A percentile compares a stretch with the other conserved stretches of the same genome.
Conservation (phyloP, 92 coral and sea anemone species). For the Plumapathes pennacea region DNA sequence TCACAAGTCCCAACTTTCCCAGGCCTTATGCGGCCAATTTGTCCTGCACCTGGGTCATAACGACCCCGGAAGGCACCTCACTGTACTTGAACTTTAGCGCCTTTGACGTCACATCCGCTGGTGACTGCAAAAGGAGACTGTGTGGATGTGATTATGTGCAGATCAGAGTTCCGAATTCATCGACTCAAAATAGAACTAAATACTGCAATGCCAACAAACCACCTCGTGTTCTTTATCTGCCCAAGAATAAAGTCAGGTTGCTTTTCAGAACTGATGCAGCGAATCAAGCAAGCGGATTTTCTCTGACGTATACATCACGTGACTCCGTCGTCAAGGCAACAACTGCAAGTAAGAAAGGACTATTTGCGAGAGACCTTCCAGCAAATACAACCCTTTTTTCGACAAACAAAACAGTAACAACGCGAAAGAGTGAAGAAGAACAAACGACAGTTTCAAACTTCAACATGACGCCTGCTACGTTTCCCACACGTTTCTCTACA, state of each 20-base stretch:
- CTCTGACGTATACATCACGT: slow-evolving; percentile 19
- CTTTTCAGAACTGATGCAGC: slow-evolving; percentile 23
- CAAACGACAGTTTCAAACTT: too few relatives aligned
- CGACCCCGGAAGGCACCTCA: slow-evolving; percentile 39
- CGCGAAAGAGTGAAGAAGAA: too few relatives aligned
- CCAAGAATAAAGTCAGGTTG: slow-evolving; percentile 36
- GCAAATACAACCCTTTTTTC: background rate
- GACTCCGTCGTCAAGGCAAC: background rate
- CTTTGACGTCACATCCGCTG: slow-evolving; percentile 40
- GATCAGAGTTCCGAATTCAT: slow-evolving; percentile 13
- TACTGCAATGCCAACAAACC: slow-evolving; percentile 45
- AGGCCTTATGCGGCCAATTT: slow-evolving; percentile 44
- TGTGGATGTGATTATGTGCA: slow-evolving; percentile 61
- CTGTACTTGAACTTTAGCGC: slow-evolving; percentile 31
- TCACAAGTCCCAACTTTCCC: slow-evolving; percentile 53
- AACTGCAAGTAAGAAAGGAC: slow-evolving; percentile 1
- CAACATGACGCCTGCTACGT: too few relatives aligned
- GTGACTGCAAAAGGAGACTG: slow-evolving; percentile 19
- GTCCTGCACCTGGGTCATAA: slow-evolving; percentile 59
- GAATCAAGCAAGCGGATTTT: slow-evolving; percentile 32
- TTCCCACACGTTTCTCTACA: too few relatives aligned
- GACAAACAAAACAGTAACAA: background rate
- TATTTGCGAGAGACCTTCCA: background rate
- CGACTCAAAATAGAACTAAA: background rate
- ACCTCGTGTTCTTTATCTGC: slow-evolving; percentile 2